A percentile compares a stretch with the other conserved stretches of the same genome.
Evolutionary conservation across 2,113 vertebrate species (phyloP).

Genomic region (Laticauda laticaudata): DNA sequence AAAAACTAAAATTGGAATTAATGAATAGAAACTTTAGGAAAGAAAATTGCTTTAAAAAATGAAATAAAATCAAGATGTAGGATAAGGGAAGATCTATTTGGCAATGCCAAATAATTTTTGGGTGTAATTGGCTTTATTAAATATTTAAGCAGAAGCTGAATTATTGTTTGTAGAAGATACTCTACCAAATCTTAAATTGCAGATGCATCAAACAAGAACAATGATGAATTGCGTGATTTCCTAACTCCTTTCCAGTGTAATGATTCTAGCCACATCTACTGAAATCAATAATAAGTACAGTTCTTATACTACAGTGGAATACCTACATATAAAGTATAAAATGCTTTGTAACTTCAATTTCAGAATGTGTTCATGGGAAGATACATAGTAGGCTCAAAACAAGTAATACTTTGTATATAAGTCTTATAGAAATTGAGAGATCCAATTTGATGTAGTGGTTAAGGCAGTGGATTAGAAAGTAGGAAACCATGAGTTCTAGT

Average conservation of each 20-base stretch:
- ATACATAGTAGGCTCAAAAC: no score
- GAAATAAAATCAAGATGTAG: neutral
- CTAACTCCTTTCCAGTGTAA: neutral
- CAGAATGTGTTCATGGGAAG: no score
- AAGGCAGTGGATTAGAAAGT: neutral
- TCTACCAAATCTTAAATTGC: neutral
- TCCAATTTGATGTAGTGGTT: no score
- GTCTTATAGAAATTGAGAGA: no score
- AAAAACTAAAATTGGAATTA: neutral
- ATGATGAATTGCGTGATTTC: neutral
- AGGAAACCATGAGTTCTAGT: neutral
- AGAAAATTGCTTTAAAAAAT: neutral
- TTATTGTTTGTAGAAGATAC: neutral
- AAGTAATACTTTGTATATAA: no score
- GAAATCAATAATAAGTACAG: neutral
- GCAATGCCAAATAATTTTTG: neutral
- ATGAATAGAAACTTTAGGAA: neutral
- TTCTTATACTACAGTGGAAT: neutral
- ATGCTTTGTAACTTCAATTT: neutral
- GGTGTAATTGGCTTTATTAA: neutral
- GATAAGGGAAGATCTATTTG: neutral
- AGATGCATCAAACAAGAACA: neutral
- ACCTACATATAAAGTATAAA: neutral
- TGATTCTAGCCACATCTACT: neutral
- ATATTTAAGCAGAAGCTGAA: neutral